Conservation (phyloP, 2,797 vertebrate genomes). For the Cyclura pinguis region DNA sequence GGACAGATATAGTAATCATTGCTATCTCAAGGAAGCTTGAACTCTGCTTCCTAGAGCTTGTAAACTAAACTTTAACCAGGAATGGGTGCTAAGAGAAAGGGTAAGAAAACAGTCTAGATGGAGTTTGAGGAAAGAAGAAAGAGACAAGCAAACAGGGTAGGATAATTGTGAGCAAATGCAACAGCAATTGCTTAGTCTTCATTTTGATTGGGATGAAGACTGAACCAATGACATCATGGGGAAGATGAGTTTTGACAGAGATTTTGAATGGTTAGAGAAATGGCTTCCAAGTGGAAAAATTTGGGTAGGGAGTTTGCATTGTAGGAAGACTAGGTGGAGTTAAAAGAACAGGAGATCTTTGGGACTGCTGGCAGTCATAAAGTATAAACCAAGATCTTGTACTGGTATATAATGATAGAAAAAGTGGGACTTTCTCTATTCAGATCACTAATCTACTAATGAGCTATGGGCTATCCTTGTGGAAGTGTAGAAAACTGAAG, state of each 20-base stretch:
- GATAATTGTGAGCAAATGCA: not conserved
- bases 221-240: not conserved
- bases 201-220: not conserved
- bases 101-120: not conserved
- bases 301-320: not conserved
- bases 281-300: not conserved
- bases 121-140: not conserved
- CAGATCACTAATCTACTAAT: too few relatives aligned
- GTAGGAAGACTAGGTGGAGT: not conserved
- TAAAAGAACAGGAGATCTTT: not conserved
- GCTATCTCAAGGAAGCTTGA: too few relatives aligned
- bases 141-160: not conserved
- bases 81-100: not conserved
- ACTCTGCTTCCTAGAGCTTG: too few relatives aligned
- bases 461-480: too few relatives aligned
- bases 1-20: too few relatives aligned
- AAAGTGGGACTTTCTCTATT: too few relatives aligned
- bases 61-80: not conserved
- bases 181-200: not conserved
- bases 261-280: not conserved
- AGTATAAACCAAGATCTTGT: too few relatives aligned
- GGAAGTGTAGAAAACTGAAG: too few relatives aligned
- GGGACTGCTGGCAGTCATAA: too few relatives aligned
- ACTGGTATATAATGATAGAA: too few relatives aligned
- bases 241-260: too few relatives aligned